These are phyloP conservation scores for Tachuris rubrigastra DNA, from an alignment of 2,113 vertebrate genomes.

Conservation along the genomic window DNA sequence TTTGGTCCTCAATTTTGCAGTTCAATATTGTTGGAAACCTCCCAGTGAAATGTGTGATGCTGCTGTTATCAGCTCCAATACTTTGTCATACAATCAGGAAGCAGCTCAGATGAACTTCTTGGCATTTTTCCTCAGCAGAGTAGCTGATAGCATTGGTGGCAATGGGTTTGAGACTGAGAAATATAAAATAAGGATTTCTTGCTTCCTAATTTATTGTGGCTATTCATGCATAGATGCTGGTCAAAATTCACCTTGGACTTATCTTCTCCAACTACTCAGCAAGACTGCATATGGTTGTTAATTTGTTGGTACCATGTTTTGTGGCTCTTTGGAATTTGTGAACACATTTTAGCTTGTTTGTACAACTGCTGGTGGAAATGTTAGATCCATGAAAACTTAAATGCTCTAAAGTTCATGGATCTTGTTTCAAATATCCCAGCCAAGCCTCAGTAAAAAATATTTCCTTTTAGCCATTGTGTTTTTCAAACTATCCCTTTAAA, in stretches of 20 bases:
- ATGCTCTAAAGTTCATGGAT: background rate
- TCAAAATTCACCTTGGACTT: background rate
- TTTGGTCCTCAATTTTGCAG: background rate
- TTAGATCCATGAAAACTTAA: background rate
- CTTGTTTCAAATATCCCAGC: background rate
- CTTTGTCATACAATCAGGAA: background rate
- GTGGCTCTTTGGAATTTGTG: fast-evolving
- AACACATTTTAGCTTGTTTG: background rate
- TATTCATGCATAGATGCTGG: background rate
- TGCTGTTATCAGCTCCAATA: background rate
- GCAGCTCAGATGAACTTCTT: background rate
- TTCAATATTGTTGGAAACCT: background rate
- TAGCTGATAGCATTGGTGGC: background rate
- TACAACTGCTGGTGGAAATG: background rate
- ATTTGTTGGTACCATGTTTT: background rate
- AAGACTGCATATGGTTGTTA: background rate
- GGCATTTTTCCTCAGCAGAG: background rate
- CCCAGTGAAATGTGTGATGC: background rate
- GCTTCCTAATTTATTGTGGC: background rate
- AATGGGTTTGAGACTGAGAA: background rate
- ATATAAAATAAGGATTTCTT: background rate
- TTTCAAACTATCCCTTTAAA: background rate
- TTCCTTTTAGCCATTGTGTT: background rate
- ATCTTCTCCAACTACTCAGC: background rate
- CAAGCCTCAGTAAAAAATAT: background rate